Conservation (phyloP, 2,797 vertebrate genomes). For the Hyperoplus lanceolatus region DNA sequence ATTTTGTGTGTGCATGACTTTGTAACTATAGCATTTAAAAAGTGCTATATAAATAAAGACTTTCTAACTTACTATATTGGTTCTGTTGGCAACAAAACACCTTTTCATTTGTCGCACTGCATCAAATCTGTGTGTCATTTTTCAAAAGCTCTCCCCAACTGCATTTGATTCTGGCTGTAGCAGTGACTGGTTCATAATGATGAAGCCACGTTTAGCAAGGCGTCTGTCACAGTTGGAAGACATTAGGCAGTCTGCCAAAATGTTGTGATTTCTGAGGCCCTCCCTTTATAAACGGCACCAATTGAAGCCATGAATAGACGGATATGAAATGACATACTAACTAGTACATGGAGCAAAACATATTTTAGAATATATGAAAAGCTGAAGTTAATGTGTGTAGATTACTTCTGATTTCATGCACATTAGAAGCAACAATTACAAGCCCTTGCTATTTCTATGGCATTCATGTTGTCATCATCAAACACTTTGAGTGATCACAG, state of each 20-base stretch:
- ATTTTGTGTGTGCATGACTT: too few species aligned
- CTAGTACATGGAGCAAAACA: constrained; percentile 31
- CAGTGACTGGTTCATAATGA: constrained; percentile 39
- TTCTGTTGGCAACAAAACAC: constrained; percentile 13
- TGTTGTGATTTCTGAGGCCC: constrained; percentile 48
- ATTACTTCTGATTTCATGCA: constrained; percentile 65
- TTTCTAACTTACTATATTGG: not conserved
- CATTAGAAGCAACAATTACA: constrained; percentile 72
- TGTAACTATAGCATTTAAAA: too few species aligned
- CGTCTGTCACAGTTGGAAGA: constrained; percentile 52
- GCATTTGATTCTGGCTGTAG: constrained; percentile 13
- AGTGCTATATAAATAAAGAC: not conserved
- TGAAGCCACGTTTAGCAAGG: constrained; percentile 35
- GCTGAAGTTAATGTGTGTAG: constrained; percentile 52
- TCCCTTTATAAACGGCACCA: constrained; percentile 43
- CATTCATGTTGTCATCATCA: constrained; percentile 76
- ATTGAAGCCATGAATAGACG: constrained; percentile 41
- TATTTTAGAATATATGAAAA: constrained; percentile 53
- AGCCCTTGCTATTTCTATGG: constrained; percentile 76
- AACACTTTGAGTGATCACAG: constrained; percentile 69
- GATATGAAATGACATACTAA: constrained; percentile 52
- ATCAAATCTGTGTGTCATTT: constrained; percentile 21
- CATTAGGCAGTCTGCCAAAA: constrained; percentile 56
- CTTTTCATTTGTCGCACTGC: constrained; percentile 28
- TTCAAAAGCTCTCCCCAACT: constrained; percentile 41